Percentiles rank a stretch among this genome's conserved stretches.
Conservation (phyloP, 2,113 vertebrate species). For the Chloropsis cyanopogon region DNA sequence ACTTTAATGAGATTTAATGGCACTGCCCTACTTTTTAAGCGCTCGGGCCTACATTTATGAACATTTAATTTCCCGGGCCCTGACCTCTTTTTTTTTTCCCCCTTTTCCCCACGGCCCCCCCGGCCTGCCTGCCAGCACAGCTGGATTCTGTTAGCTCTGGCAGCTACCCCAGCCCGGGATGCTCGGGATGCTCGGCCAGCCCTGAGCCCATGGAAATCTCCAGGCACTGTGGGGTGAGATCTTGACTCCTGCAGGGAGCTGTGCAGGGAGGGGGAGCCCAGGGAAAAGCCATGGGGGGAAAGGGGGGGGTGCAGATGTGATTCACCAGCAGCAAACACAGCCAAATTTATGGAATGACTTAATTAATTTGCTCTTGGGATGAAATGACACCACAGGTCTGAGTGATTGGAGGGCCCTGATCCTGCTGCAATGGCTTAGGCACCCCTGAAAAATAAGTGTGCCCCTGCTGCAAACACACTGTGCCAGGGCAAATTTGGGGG, state of each 20-base stretch:
- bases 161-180: not conserved
- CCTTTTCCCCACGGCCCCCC: not conserved
- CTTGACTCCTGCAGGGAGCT: not conserved
- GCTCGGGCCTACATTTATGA: slow-evolving; percentile 68
- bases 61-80: slow-evolving; percentile 77
- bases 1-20: slow-evolving; percentile 84
- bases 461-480: rapidly evolving
- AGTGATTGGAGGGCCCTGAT: not conserved
- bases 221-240: not conserved
- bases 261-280: not conserved
- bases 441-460: not conserved
- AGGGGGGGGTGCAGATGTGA: not conserved
- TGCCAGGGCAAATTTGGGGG: rapidly evolving
- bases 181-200: slow-evolving; percentile 13
- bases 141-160: slow-evolving; percentile 59
- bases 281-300: not conserved
- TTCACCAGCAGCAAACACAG: not conserved
- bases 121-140: not conserved
- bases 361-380: slow-evolving; percentile 14
- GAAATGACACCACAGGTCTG: not conserved
- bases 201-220: not conserved
- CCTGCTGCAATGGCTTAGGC: not conserved
- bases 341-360: not conserved
- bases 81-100: slow-evolving; percentile 51
- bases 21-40: slow-evolving; percentile 75